A percentile compares a stretch with the other conserved stretches of the same genome.
phyloP scores from a whole-genome alignment of 2,888 invertebrate species.

The Sturmia bella region DNA sequence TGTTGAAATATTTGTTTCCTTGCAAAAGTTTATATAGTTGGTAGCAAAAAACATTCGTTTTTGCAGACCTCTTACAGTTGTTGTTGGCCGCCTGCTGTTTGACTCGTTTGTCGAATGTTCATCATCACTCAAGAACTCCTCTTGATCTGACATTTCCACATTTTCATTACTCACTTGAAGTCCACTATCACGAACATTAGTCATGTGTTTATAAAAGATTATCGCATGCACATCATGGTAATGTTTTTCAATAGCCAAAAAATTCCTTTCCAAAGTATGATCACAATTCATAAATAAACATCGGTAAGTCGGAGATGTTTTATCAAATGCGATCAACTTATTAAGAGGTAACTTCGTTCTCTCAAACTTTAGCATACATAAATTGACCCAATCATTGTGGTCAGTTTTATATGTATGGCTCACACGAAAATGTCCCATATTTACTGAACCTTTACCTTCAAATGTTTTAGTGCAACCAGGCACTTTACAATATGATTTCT shows the following conservation, averaged over 20 bases:
- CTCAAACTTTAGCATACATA: not conserved
- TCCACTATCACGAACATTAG: no score
- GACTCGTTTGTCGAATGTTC: not conserved
- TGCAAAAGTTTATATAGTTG: conserved; percentile 28
- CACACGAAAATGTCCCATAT: no score
- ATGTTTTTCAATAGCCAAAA: conserved; percentile 2
- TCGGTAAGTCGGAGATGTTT: not conserved
- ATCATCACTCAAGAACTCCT: conserved; percentile 4
- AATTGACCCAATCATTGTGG: not conserved
- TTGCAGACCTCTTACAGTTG: not conserved
- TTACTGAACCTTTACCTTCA: no score
- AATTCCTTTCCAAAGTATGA: conserved; percentile 4
- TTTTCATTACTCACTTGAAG: no score
- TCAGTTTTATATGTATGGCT: no score
- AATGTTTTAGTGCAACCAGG: conserved; percentile 14
- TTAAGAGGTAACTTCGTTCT: not conserved
- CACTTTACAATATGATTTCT: conserved; percentile 27
- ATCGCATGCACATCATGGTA: conserved; percentile 8
- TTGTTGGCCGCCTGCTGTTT: not conserved
- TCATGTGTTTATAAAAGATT: no score
- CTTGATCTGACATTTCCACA: not conserved
- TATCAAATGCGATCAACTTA: conserved; percentile 16
- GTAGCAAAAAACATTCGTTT: not conserved
- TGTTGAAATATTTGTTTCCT: conserved; percentile 26
- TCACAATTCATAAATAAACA: conserved; percentile 32